Conservation (phyloP, 2,888 invertebrate species). For the Melieria omissa region DNA sequence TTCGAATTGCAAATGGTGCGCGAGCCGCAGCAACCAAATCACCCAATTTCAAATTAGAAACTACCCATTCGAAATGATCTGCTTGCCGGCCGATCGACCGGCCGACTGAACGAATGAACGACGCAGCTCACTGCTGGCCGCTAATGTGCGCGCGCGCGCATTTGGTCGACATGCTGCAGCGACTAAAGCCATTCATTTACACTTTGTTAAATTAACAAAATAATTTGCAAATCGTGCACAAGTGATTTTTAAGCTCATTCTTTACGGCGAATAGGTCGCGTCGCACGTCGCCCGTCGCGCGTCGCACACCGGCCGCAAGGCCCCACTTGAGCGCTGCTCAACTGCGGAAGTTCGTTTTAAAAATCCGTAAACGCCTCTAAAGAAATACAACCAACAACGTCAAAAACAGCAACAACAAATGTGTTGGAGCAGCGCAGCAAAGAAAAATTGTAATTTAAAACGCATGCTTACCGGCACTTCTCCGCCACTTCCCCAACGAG, state of each 20-base stretch:
- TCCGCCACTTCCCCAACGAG: not conserved
- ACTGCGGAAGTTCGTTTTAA: conserved; percentile 31
- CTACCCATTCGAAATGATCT: conserved; percentile 1
- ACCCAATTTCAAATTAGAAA: not conserved
- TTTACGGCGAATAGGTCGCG: not conserved
- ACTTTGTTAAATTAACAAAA: conserved; percentile 35
- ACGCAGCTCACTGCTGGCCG: not conserved
- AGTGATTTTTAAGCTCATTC: conserved; percentile 19
- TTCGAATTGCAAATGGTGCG: too few relatives aligned
- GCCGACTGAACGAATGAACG: not conserved
- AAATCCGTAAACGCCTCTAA: conserved; percentile 27
- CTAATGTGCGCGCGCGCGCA: not conserved
- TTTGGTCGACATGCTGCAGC: not conserved
- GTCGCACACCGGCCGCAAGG: not conserved
- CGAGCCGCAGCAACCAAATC: not conserved
- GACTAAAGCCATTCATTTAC: conserved; percentile 26
- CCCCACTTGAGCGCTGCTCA: not conserved
- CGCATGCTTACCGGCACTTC: not conserved
- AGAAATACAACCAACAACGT: conserved; percentile 1
- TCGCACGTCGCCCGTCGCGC: not conserved
- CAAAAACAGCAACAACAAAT: not conserved
- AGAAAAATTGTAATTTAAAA: conserved; percentile 25
- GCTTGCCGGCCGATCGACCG: not conserved
- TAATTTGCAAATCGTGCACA: conserved; percentile 38
- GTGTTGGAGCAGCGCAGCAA: not conserved